These are phyloP conservation scores for Hanleya hanleyi DNA, from an alignment of 2,888 invertebrate genomes.

Conservation along the genomic window DNA sequence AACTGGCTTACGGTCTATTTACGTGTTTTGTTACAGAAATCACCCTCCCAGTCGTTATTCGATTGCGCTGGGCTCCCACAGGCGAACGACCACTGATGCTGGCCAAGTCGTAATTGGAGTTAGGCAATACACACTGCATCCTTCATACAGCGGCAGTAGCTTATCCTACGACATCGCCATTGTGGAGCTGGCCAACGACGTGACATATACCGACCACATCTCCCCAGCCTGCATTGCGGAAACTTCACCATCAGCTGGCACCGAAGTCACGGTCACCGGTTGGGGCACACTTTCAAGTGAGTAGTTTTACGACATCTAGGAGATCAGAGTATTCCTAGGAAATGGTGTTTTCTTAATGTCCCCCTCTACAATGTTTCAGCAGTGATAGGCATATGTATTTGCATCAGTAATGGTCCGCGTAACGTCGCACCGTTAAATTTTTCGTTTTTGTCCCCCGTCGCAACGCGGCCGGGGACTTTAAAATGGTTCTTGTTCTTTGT, in stretches of 20 bases:
- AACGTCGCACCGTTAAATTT: no score
- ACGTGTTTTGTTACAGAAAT: not conserved
- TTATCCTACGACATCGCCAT: slow-evolving; percentile 42
- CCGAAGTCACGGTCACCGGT: not conserved
- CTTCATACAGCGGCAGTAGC: slow-evolving; percentile 29
- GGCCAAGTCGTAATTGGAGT: not conserved
- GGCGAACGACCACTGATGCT: not conserved
- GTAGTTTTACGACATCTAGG: no score
- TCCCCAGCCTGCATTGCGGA: not conserved
- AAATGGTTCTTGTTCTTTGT: no score
- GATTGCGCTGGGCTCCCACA: not conserved
- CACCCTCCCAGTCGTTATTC: not conserved
- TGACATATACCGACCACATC: not conserved
- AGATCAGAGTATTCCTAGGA: no score
- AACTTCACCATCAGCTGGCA: not conserved
- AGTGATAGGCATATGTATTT: no score
- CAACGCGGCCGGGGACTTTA: no score
- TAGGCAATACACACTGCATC: slow-evolving; percentile 16
- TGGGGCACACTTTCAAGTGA: slow-evolving; percentile 1
- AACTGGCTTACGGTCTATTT: no score
- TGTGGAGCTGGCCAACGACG: slow-evolving; percentile 20
- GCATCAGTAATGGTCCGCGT: no score
- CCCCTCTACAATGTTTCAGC: no score
- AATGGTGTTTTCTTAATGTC: no score
- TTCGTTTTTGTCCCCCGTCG: no score